These are phyloP conservation scores for Hypotaenidia okinawae DNA, from an alignment of 2,797 vertebrate genomes.

Conservation along the genomic window DNA sequence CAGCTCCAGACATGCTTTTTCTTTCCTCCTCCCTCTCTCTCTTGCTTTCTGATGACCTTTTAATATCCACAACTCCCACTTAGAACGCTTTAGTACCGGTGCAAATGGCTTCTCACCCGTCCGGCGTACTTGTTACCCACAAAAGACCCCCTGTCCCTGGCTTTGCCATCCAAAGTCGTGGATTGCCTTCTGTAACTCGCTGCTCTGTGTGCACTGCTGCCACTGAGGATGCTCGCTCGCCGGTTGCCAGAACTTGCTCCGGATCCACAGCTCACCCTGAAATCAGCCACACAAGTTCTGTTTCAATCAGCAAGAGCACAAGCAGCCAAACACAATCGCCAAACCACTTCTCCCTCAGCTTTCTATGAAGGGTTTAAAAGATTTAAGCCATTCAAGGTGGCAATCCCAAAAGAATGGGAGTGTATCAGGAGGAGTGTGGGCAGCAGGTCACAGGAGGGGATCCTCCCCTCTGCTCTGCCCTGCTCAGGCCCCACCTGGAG, in stretches of 20 bases:
- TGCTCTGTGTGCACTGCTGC: neutral
- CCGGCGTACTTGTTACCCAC: neutral
- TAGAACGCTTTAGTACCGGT: neutral
- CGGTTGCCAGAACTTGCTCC: neutral
- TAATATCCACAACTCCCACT: fast-evolving
- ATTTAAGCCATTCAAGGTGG: neutral
- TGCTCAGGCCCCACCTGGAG: no score
- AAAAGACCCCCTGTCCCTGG: conserved; percentile 58
- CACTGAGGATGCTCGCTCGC: neutral
- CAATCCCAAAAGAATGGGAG: neutral
- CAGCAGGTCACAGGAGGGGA: no score
- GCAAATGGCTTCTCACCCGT: neutral
- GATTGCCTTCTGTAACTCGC: conserved; percentile 59
- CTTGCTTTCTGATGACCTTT: neutral
- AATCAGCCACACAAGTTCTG: conserved; percentile 19
- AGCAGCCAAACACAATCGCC: neutral
- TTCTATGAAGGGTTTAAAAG: neutral
- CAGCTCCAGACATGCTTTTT: neutral
- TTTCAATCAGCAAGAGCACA: neutral
- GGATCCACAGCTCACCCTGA: conserved; percentile 29
- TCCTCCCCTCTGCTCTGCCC: no score
- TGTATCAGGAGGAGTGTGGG: no score
- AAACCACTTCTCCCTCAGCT: no score
- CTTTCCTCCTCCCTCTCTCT: neutral
- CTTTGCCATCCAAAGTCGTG: conserved; percentile 60